Evolutionary conservation across 1,140 invertebrate species (phyloP).

Genomic region (roundworm (Caenorhabditis elegans)): DNA sequence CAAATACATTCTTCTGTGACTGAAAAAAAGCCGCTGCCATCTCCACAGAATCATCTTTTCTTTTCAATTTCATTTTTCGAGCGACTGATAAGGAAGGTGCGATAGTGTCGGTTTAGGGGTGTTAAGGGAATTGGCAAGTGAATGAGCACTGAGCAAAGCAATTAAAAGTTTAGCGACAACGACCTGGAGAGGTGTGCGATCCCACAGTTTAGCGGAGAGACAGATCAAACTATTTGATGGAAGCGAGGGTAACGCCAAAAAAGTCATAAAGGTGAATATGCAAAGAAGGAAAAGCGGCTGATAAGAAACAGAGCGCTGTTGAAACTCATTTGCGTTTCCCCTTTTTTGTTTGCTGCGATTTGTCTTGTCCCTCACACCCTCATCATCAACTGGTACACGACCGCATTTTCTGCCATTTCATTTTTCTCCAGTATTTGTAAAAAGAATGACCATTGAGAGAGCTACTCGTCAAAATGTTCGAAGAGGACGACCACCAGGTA

Average conservation of each 20-base stretch:
- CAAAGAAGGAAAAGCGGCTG: not conserved
- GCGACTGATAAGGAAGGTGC: constrained; percentile 10
- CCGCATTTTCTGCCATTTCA: not conserved
- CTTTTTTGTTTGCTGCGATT: constrained; percentile 15
- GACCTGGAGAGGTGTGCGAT: not conserved
- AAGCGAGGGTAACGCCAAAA: constrained; percentile 21
- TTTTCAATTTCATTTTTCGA: not conserved
- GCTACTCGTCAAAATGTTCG: not conserved
- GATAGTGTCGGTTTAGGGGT: not conserved
- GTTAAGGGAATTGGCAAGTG: not conserved
- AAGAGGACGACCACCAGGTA: not conserved
- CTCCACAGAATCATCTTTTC: not conserved
- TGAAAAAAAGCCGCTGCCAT: not conserved
- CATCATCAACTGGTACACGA: not conserved
- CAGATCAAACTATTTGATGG: constrained; percentile 15
- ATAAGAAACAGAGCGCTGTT: constrained; percentile 29
- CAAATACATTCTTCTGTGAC: not conserved
- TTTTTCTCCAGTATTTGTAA: not conserved
- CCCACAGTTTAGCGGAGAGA: constrained; percentile 10
- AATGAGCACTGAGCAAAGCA: constrained; percentile 23
- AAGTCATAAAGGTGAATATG: constrained; percentile 33
- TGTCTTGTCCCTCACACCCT: not conserved
- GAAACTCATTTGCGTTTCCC: constrained; percentile 21
- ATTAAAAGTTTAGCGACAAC: not conserved
- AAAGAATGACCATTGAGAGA: constrained; percentile 4